phyloP scores from a whole-genome alignment of 2,797 vertebrate genomes.

The Lepilemur ruficaudatus region DNA sequence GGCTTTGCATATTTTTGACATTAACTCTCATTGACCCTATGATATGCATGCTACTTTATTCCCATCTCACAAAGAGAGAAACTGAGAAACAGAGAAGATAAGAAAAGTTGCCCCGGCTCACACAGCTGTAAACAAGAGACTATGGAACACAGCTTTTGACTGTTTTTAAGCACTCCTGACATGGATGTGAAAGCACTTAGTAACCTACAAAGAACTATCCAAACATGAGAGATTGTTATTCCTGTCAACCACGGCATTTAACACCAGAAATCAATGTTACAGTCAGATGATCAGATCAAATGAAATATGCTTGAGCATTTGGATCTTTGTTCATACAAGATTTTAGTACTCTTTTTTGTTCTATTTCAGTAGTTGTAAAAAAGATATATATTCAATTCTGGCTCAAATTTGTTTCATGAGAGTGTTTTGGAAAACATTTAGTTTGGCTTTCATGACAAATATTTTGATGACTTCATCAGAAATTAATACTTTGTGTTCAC shows the following conservation, averaged over 20 bases:
- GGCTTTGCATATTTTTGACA: background rate
- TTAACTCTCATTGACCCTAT: background rate
- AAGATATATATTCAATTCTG: background rate
- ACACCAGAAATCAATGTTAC: background rate
- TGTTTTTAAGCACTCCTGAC: background rate
- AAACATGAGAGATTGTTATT: background rate
- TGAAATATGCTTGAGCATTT: background rate
- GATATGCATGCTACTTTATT: background rate
- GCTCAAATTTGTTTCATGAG: background rate
- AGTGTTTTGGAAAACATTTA: background rate
- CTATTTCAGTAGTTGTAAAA: background rate
- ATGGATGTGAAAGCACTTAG: background rate
- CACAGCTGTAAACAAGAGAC: background rate
- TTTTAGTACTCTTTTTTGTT: background rate
- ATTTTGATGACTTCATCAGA: background rate
- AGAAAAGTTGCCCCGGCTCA: background rate
- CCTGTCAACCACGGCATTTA: background rate
- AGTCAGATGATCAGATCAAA: background rate
- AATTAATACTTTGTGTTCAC: background rate
- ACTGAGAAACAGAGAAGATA: background rate
- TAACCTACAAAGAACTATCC: background rate
- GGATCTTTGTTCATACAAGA: background rate
- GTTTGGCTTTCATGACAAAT: conserved; percentile 20
- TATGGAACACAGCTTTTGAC: background rate
- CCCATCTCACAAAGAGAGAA: background rate